Base-by-base conservation (phyloP, 2,888 invertebrate species). In the Cantharis rustica region DNA sequence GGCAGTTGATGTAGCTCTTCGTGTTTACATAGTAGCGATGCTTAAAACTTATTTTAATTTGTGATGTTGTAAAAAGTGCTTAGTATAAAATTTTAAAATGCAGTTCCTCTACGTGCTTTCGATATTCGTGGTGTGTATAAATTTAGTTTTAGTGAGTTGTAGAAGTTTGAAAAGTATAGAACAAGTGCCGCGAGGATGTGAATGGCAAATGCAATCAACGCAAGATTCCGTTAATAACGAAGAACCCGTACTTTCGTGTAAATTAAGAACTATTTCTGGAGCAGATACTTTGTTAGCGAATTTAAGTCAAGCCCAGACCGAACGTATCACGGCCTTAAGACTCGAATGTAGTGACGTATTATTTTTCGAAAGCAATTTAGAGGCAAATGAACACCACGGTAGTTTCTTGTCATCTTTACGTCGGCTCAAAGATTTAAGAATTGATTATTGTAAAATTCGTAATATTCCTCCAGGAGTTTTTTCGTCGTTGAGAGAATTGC, bases 401-500 rank as follows among this genome's bases (percentile, higher is more conserved):
- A 90, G 90, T 17, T 91, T 93, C 80, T 86, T 93, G 68, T 90
- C 91, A 61, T 89, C 91, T 68, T 90, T 95, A 83, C 91, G 92
- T 71, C 91, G 92, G 77, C 89, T 95, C 62, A 91, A 91, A 83
- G 93, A 93, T 83, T 88, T 95, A 73, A 90, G 90, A 80, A 91
- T 95, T 86, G 94, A 95, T 83, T 93, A 92, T 80, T 95, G 95
- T 88, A 95, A 95, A 88, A 92, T 95, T 81, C 90, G 93, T 80
- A 92, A 93, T 84, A 90, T 95, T 75, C 93, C 94, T 4, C 91
- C 92, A 27, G 92, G 93, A 62, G 93, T 93, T 70, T 89, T 96
- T 82, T 89, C 92, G 23, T 91, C 93, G 69, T 89, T 95, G 47
- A 91, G 91, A 82, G 92, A 93, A 83, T 88, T 96, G 23, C 89